Evolutionary conservation across 1,140 invertebrate species (phyloP), one percentile per base, ranked within the genome.

Genomic region (Cydia strobilella): DNA sequence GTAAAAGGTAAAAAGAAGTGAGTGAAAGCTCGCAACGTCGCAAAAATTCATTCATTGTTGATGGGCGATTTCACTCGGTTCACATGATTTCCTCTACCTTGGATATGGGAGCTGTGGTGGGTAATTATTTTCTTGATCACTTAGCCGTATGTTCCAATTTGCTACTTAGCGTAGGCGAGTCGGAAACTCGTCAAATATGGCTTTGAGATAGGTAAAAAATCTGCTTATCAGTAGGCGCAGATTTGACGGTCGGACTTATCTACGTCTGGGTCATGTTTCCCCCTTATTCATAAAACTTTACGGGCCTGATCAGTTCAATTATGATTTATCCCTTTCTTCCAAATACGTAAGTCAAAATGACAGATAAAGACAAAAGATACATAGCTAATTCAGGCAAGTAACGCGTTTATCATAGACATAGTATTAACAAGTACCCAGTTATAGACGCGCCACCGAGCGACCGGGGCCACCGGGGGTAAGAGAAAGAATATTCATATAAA

Each of bases 21-120:
- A 83, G 89, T 84, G 90, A 91, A 89, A 91, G 88, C 85, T 81
- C 77, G 78, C 84, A 82, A 80, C 77, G 75, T 79, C 80, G 85
- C 83, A 91, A 90, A 90, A 91, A 90, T 91, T 81, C 82, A 81
- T 78, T 74, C 83, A 91, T 91, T 91, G 88, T 91, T 80, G 59
- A 79, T 77, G 83, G 84, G 85, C 78, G 84, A 87, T 90, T 90
- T 90, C 88, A 86, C 87, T 89, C 80, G 77, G 84, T 91, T 90
- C 90, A 83, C 90, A 90, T 86, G 86, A 87, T 90, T 87, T 88
- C 78, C 82, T 81, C 73, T 75, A 48, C 72, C 75, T 78, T 71
- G 51, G n/a, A 39, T 75, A 69, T 59, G 66, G 72, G 74, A 66
- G 74, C 23, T 74, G 69, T 75, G 75, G 71, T 72, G 73, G 75